phyloP scores from a whole-genome alignment of 92 coral and sea anemone species.

The Actinernus sp. region DNA sequence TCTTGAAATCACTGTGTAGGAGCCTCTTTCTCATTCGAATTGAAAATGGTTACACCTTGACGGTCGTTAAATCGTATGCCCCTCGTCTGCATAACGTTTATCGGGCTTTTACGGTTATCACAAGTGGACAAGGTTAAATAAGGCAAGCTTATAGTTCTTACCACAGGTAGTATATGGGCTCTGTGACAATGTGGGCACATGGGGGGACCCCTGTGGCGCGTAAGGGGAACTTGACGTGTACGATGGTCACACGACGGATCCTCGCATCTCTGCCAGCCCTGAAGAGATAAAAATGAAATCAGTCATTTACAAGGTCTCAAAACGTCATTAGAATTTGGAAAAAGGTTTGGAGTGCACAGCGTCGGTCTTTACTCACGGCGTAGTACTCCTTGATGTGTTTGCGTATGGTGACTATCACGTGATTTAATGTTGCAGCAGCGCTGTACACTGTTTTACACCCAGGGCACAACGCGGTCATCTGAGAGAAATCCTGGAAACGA shows the following conservation, averaged over 20 bases:
- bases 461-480: constrained; percentile 60
- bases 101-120: too few species aligned
- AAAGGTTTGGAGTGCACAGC: too few species aligned
- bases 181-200: constrained; percentile 84
- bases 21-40: too few species aligned
- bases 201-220: constrained; percentile 84
- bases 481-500: constrained; percentile 5
- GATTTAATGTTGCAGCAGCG: constrained; percentile 73
- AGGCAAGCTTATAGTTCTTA: too few species aligned
- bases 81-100: too few species aligned
- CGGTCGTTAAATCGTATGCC: too few species aligned
- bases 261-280: constrained; percentile 99
- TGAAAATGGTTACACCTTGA: too few species aligned
- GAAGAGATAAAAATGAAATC: background rate
- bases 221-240: constrained; percentile 88
- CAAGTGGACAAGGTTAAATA: too few species aligned
- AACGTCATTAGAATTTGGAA: too few species aligned
- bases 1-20: too few species aligned
- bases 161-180: constrained; percentile 84
- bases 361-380: constrained; percentile 78
- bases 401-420: constrained; percentile 84
- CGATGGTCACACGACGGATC: constrained; percentile 95
- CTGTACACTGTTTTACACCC: constrained; percentile 62
- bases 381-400: constrained; percentile 88
- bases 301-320: background rate